Evolutionary conservation across 2,113 vertebrate genomes (phyloP).

Genomic region (Dasyprocta punctata): DNA sequence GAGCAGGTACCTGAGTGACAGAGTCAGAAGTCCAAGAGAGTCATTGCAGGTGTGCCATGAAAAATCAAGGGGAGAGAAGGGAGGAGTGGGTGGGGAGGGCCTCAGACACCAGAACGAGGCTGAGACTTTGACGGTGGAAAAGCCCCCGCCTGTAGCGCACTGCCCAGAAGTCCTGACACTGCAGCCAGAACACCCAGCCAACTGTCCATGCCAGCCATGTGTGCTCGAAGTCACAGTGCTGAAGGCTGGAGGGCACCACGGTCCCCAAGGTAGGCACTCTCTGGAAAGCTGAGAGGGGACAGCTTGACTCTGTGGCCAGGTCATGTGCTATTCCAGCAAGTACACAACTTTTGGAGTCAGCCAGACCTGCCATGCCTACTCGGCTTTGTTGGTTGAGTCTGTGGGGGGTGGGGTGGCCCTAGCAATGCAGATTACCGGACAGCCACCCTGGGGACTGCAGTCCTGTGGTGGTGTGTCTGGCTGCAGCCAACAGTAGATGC

Average conservation of each 20-base stretch:
- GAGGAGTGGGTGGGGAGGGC: background rate
- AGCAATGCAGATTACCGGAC: background rate
- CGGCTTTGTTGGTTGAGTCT: background rate
- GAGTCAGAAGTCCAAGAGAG: background rate
- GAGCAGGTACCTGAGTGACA: background rate
- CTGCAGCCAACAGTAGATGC: background rate
- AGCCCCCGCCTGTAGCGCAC: background rate
- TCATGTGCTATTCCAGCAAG: background rate
- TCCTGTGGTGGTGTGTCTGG: background rate
- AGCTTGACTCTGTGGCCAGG: background rate
- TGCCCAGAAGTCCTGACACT: background rate
- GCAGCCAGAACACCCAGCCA: background rate
- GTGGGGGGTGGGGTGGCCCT: background rate
- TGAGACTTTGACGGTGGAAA: background rate
- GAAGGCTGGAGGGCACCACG: too few species aligned
- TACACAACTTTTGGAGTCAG: background rate
- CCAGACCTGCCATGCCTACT: background rate
- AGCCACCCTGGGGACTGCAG: background rate
- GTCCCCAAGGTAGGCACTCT: background rate
- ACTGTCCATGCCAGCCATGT: background rate
- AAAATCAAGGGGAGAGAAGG: too few species aligned
- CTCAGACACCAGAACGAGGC: background rate
- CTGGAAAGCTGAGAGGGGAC: background rate
- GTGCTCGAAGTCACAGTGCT: background rate
- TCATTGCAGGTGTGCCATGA: background rate